phyloP scores from a whole-genome alignment of 2,113 vertebrate species.

The Cariama cristata region DNA sequence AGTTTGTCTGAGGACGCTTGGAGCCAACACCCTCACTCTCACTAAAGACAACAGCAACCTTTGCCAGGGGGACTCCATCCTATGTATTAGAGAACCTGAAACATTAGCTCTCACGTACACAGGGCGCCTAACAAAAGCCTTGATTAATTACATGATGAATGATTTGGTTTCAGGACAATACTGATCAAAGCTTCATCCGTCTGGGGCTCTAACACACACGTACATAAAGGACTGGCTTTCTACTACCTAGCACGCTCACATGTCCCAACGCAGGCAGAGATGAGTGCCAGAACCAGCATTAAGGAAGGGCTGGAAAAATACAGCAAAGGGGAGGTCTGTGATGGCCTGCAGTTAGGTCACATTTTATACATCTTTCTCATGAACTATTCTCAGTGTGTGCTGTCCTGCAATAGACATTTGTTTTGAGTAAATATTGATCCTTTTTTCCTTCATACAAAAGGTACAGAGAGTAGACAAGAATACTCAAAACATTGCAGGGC shows the following conservation, averaged over 20 bases:
- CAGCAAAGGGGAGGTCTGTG: not conserved
- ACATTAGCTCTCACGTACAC: not conserved
- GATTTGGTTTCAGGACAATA: not conserved
- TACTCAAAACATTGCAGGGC: not conserved
- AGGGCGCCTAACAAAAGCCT: not conserved
- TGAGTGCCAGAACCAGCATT: not conserved
- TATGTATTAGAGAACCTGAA: not conserved
- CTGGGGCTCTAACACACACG: not conserved
- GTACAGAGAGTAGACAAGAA: not conserved
- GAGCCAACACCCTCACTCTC: not conserved
- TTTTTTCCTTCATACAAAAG: not conserved
- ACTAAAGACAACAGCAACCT: not conserved
- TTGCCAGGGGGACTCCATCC: not conserved
- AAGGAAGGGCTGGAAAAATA: not conserved
- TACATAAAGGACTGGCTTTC: not conserved
- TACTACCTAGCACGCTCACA: not conserved
- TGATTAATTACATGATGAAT: not conserved
- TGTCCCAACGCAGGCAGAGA: not conserved
- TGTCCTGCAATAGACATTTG: not conserved
- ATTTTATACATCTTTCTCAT: too few species aligned
- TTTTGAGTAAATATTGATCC: not conserved
- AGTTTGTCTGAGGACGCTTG: not conserved
- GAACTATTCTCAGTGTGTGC: not conserved
- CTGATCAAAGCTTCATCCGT: not conserved
- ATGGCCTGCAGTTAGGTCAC: not conserved